These are phyloP conservation scores for Indicator indicator DNA, from an alignment of 2,113 vertebrate species.

Conservation along the genomic window DNA sequence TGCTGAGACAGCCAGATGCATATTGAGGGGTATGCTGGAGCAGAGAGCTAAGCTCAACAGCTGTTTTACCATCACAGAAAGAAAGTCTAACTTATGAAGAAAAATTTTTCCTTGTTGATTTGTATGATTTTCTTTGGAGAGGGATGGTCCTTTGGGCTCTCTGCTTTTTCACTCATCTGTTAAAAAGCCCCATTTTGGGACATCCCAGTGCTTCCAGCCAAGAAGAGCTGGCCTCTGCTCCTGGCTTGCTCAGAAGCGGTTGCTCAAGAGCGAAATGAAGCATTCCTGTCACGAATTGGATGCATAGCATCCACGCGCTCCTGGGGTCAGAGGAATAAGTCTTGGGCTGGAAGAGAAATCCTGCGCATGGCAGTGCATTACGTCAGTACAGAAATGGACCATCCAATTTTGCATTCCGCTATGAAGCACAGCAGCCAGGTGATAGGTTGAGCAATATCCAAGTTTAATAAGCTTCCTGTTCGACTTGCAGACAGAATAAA, in stretches of 20 bases:
- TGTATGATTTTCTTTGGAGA: slow-evolving; percentile 56
- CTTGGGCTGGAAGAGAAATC: slow-evolving; percentile 6
- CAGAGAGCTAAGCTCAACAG: slow-evolving; percentile 16
- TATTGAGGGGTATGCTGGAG: not conserved
- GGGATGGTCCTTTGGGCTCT: slow-evolving; percentile 43
- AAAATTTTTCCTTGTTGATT: slow-evolving; percentile 58
- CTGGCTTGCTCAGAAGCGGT: slow-evolving; percentile 65
- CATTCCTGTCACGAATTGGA: slow-evolving; percentile 64
- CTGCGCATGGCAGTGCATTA: slow-evolving; percentile 37
- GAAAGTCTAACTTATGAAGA: not conserved
- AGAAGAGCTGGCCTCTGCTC: slow-evolving; percentile 65
- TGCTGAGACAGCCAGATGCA: not conserved
- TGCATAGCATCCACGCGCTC: slow-evolving; percentile 12
- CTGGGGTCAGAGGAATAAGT: slow-evolving; percentile 51
- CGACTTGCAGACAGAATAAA: slow-evolving; percentile 15
- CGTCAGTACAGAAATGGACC: slow-evolving; percentile 3
- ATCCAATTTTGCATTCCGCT: slow-evolving; percentile 12
- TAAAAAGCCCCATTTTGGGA: slow-evolving; percentile 59
- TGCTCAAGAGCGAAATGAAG: slow-evolving; percentile 67
- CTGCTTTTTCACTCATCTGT: slow-evolving; percentile 61
- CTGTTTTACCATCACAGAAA: slow-evolving; percentile 8
- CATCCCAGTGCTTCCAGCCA: slow-evolving; percentile 48
- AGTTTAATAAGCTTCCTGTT: slow-evolving; percentile 54
- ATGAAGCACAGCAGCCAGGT: slow-evolving; percentile 53
- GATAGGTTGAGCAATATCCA: not conserved